phyloP scores from a whole-genome alignment of 2,797 vertebrate genomes.

The Anguilla anguilla region DNA sequence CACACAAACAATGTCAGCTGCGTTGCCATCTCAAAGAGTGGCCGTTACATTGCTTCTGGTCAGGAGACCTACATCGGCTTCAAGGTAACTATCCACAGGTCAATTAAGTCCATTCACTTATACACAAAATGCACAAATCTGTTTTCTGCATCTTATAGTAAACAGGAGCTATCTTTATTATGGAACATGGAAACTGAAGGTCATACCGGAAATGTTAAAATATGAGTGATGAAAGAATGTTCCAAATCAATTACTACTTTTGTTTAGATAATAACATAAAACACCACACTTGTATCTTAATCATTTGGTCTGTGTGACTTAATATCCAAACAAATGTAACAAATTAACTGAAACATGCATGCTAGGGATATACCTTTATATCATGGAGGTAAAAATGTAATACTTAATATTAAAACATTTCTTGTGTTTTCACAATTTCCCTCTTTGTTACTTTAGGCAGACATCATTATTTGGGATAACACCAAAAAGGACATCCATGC shows the following conservation, averaged over 20 bases:
- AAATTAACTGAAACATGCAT: background rate
- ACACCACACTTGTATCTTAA: background rate
- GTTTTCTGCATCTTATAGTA: background rate
- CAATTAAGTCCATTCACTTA: background rate
- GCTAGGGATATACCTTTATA: background rate
- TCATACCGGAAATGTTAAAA: background rate
- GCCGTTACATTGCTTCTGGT: conserved; percentile 83
- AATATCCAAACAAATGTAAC: background rate
- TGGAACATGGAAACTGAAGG: background rate
- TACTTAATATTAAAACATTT: background rate
- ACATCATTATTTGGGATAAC: conserved; percentile 87
- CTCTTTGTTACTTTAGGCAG: conserved; percentile 68
- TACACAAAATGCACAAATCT: background rate
- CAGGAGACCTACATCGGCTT: conserved; percentile 86
- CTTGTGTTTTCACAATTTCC: background rate
- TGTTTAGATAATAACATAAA: background rate
- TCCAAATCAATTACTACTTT: background rate
- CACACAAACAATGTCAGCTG: conserved; percentile 88
- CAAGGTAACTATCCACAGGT: conserved; percentile 70
- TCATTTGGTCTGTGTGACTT: background rate
- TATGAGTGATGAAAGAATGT: background rate
- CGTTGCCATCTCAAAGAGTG: conserved; percentile 76
- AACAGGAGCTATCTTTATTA: background rate
- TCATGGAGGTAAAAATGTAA: background rate
- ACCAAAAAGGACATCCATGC: conserved; percentile 69